Evolutionary conservation across 30 jellyfish, hydroid and myxozoan genomes (phyloP), one percentile per base, ranked within the genome.

Genomic region (Pseudorhiza aurosa): DNA sequence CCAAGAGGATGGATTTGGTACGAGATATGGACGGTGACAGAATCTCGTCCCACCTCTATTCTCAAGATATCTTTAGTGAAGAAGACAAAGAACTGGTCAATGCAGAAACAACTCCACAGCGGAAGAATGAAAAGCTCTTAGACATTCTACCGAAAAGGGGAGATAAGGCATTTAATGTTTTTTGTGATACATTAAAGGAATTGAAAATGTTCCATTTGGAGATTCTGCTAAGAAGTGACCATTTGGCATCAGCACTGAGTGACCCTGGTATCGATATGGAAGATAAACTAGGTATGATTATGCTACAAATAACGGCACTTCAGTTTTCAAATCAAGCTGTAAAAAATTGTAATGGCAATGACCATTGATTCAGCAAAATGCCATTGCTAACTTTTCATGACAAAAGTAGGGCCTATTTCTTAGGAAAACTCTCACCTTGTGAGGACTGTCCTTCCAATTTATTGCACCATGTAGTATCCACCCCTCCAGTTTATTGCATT

Each of bases 141-240:
- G 99, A 93, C 59, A 47, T 87, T 4, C 67, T 93, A 35, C 85
- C 90, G 7, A 74, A 56, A 29, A 53, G 88, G 33, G 99, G 99
- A 28, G 82, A 91, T 31, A 93, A 75, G 18, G 99, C 99, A 2
- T 93, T 93, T 45, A 22, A 35, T 21, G 63, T 70, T 36, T 84
- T 90, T 73, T 49, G 87, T 68, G 82, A 63, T 4, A 60, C 85
- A 33, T 62, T 87, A 49, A 77, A 60, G 27, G 91, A 56, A 46
- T 0, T 77, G 75, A 47, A 37, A 15, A 18, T 77, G 75, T 58
- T 37, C 25, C 89, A 77, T 62, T 40, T 77, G 64, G 89, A 59
- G 29, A 67, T 77, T 11, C 63, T 77, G 89, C 63, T 77, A 8
- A 55, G 77, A 17, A 58, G 30, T 56, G 77, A 74, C 30, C 77